Conservation (phyloP, 1,140 invertebrate genomes). For the Drosophila murphyi region DNA sequence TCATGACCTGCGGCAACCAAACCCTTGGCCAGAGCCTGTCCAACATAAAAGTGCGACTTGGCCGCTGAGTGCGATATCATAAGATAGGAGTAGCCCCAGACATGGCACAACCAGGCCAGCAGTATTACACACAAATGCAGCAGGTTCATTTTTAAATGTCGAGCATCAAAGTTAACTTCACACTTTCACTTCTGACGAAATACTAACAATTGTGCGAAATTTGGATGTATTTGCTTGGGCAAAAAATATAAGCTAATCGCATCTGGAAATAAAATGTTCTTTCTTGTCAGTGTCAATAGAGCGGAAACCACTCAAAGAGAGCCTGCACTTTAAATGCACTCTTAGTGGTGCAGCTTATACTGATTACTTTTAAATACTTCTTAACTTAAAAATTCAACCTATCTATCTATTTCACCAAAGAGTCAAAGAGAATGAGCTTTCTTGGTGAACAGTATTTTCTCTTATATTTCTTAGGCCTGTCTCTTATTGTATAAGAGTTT, state of each 20-base stretch:
- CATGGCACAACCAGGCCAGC: conserved; percentile 17
- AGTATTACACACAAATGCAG: background rate
- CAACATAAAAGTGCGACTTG: conserved; percentile 86
- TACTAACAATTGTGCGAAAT: background rate
- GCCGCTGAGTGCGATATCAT: conserved; percentile 85
- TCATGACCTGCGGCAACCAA: conserved; percentile 86
- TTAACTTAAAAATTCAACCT: too few relatives aligned
- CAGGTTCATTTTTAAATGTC: conserved; percentile 29
- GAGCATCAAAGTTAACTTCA: conserved; percentile 5
- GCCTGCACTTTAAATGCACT: too few relatives aligned
- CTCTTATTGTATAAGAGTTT: too few relatives aligned
- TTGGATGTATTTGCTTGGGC: background rate
- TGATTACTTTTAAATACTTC: too few relatives aligned
- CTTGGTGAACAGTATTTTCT: too few relatives aligned
- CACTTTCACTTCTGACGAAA: background rate
- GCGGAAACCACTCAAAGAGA: too few relatives aligned
- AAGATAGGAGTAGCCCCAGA: conserved; percentile 60
- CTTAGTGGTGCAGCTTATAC: too few relatives aligned
- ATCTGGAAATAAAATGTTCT: too few relatives aligned
- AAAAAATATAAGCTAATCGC: too few relatives aligned
- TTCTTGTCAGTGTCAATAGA: background rate
- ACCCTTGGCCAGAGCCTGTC: conserved; percentile 85
- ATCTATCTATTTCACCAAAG: too few relatives aligned
- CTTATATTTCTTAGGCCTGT: too few relatives aligned
- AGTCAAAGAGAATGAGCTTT: too few relatives aligned